A percentile compares a stretch with the other conserved stretches of the same genome.
phyloP scores from a whole-genome alignment of 2,113 vertebrate species.

The Pollachius pollachius region DNA sequence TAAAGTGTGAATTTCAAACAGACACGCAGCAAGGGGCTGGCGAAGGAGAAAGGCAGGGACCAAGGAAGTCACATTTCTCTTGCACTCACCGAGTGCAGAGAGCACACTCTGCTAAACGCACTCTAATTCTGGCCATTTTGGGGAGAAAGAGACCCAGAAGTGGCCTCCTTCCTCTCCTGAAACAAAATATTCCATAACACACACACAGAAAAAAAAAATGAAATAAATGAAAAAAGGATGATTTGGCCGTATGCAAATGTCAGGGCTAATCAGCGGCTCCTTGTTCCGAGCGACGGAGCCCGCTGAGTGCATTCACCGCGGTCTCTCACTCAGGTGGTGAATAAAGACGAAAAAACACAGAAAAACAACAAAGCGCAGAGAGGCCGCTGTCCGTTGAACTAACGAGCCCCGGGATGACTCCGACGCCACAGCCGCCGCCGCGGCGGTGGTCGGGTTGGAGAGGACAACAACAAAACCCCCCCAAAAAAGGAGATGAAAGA shows the following conservation, averaged over 20 bases:
- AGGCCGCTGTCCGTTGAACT: slow-evolving; percentile 18
- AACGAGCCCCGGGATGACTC: slow-evolving; percentile 35
- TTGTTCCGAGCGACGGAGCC: not conserved
- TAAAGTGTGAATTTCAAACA: slow-evolving; percentile 70
- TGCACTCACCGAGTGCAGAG: slow-evolving; percentile 40
- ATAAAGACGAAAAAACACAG: not conserved
- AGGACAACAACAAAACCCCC: too few species aligned
- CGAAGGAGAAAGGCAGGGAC: not conserved
- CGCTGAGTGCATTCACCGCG: not conserved
- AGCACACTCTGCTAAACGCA: slow-evolving; percentile 54
- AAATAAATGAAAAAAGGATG: not conserved
- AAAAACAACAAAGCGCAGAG: slow-evolving; percentile 19
- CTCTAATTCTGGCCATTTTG: slow-evolving; percentile 24
- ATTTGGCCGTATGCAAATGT: slow-evolving; percentile 10
- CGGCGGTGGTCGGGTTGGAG: too few species aligned
- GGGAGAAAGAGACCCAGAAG: slow-evolving; percentile 25
- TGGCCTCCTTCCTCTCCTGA: slow-evolving; percentile 9
- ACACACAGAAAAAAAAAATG: slow-evolving; percentile 1
- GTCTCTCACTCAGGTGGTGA: not conserved
- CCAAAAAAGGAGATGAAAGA: slow-evolving; percentile 49
- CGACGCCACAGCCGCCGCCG: slow-evolving; percentile 27
- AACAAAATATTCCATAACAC: slow-evolving; percentile 10
- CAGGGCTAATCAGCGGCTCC: not conserved
- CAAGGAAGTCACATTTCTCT: slow-evolving; percentile 48
- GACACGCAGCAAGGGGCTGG: slow-evolving; percentile 18